Conservation (phyloP, 2,113 vertebrate genomes). For the Pangasianodon hypophthalmus region DNA sequence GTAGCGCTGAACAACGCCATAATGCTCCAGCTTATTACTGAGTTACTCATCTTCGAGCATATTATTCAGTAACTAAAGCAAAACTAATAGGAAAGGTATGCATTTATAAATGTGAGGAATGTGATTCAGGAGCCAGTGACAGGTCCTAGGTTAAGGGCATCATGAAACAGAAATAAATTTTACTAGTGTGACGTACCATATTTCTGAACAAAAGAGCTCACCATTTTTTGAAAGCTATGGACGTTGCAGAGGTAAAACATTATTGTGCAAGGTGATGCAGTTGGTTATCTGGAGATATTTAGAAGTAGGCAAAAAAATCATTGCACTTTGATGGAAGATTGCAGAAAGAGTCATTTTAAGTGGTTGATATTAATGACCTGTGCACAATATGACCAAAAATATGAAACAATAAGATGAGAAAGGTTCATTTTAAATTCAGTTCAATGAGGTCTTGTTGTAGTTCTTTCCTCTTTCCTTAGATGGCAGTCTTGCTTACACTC, state of each 20-base stretch:
- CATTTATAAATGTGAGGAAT: background rate
- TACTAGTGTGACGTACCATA: background rate
- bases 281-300: background rate
- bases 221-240: background rate
- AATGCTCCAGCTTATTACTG: background rate
- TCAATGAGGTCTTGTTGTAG: constrained; percentile 32
- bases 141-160: background rate
- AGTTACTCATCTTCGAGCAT: background rate
- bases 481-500: constrained; percentile 49
- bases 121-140: background rate
- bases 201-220: background rate
- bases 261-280: no score
- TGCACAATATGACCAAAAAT: background rate
- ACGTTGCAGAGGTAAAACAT: background rate
- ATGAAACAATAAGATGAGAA: background rate
- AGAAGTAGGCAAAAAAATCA: background rate
- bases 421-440: background rate
- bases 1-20: background rate
- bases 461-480: constrained; percentile 53
- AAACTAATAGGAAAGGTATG: background rate
- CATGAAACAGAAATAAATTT: background rate
- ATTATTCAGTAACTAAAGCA: background rate
- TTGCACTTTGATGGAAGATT: background rate
- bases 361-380: background rate
- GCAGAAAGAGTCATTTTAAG: background rate